Conservation (phyloP, 2,888 invertebrate species). For the Eurytoma californica region DNA sequence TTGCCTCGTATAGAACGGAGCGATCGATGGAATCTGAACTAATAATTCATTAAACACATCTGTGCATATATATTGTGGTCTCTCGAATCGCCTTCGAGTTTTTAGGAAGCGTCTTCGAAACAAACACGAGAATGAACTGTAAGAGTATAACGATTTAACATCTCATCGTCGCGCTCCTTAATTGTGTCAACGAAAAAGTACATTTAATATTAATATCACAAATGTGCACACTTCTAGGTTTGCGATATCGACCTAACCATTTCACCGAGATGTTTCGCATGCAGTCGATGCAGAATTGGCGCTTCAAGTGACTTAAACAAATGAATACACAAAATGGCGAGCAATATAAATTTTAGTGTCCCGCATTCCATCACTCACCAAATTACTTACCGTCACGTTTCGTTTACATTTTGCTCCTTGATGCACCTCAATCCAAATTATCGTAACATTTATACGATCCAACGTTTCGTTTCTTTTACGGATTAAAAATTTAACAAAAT, state of each 20-base stretch:
- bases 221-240: slow-evolving; percentile 49
- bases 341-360: too few species aligned
- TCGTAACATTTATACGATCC: not conserved
- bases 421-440: not conserved
- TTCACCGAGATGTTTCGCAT: too few species aligned
- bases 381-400: too few species aligned
- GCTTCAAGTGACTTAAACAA: slow-evolving; percentile 25
- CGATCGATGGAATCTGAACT: not conserved
- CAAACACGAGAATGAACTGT: too few species aligned
- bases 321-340: too few species aligned
- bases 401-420: too few species aligned
- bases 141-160: too few species aligned
- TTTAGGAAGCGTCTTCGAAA: not conserved
- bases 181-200: too few species aligned
- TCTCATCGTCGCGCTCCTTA: too few species aligned
- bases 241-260: too few species aligned
- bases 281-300: not conserved
- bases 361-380: too few species aligned
- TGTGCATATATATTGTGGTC: not conserved
- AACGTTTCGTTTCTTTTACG: not conserved
- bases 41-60: not conserved
- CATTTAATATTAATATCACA: slow-evolving; percentile 54
- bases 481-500: slow-evolving; percentile 20
- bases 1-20: slow-evolving; percentile 19
- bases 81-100: not conserved